Evolutionary conservation across 2,888 invertebrate species (phyloP).

Genomic region (Drosophila hamatofila): DNA sequence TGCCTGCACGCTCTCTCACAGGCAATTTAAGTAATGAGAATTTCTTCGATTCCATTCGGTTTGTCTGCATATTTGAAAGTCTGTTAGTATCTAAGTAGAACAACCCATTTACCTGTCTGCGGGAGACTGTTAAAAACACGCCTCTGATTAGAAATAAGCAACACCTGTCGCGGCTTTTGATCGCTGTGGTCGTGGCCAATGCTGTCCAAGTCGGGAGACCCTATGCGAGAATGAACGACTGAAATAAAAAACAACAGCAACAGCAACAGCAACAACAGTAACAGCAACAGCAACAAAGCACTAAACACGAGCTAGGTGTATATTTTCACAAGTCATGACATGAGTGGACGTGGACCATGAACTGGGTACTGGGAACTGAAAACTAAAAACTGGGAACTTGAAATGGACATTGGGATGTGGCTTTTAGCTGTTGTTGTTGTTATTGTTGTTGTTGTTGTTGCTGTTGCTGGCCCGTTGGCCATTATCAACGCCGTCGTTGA

Average conservation of each 20-base stretch:
- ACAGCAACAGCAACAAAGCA: conserved; percentile 4
- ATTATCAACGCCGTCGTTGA: conserved; percentile 76
- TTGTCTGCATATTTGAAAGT: conserved; percentile 38
- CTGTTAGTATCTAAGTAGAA: conserved; percentile 70
- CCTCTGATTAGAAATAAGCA: conserved; percentile 74
- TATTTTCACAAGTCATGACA: conserved; percentile 78
- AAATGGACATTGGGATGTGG: conserved; percentile 33
- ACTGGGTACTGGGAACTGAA: conserved; percentile 17
- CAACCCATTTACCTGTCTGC: conserved; percentile 72
- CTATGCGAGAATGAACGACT: conserved; percentile 30
- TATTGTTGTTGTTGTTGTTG: not conserved
- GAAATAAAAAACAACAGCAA: conserved; percentile 8
- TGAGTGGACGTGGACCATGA: conserved; percentile 48
- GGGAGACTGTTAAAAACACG: conserved; percentile 67
- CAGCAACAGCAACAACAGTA: not conserved
- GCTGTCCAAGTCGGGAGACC: conserved; percentile 38
- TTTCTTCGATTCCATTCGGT: conserved; percentile 30
- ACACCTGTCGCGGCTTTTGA: conserved; percentile 74
- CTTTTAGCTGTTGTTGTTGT: conserved; percentile 8
- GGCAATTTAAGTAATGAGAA: conserved; percentile 49
- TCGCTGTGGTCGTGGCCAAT: conserved; percentile 48
- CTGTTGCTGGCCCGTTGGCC: conserved; percentile 51
- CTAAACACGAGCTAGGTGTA: conserved; percentile 64
- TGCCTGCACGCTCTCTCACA: conserved; percentile 15
- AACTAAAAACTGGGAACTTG: conserved; percentile 18